Evolutionary conservation across 2,797 vertebrate genomes (phyloP).

Genomic region (Gallinago solitaria): DNA sequence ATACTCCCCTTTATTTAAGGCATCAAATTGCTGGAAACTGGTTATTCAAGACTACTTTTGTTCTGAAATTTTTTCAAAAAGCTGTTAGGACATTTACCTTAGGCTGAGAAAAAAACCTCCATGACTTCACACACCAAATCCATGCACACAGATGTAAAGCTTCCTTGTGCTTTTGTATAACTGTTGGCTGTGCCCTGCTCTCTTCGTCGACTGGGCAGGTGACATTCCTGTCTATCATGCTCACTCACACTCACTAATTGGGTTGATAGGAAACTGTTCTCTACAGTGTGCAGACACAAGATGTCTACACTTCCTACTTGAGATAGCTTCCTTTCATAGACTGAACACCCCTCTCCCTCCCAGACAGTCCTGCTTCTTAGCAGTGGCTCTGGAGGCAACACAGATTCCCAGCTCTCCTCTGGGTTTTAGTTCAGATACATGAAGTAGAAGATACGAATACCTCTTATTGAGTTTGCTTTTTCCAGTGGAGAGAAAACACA

Average conservation of each 20-base stretch:
- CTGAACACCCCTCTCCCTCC: background rate
- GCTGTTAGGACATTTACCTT: background rate
- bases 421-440: background rate
- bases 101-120: background rate
- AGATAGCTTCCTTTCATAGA: background rate
- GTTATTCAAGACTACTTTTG: background rate
- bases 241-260: background rate
- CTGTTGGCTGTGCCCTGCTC: background rate
- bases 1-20: background rate
- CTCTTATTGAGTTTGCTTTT: background rate
- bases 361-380: background rate
- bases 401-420: background rate
- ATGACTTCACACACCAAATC: background rate
- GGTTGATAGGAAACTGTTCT: background rate
- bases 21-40: background rate
- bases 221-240: background rate
- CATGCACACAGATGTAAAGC: rapidly evolving
- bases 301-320: background rate
- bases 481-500: background rate
- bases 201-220: background rate
- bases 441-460: background rate
- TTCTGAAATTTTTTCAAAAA: background rate
- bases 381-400: background rate
- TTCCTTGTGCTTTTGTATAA: background rate
- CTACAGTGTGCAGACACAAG: background rate